Evolutionary conservation across 2,888 invertebrate genomes (phyloP), one percentile per base, ranked within the genome.

Genomic region (Pherbina coryleti): DNA sequence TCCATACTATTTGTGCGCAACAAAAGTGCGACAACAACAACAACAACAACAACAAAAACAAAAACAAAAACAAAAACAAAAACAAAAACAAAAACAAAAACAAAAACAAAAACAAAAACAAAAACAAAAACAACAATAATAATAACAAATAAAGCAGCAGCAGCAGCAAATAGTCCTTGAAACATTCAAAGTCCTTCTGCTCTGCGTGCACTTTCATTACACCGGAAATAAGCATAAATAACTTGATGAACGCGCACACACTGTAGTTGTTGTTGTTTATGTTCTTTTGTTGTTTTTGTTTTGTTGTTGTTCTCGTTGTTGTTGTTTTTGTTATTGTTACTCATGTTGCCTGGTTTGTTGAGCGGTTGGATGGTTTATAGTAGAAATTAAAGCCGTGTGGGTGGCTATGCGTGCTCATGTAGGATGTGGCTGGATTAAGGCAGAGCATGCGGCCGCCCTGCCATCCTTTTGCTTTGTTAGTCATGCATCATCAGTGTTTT

Each of bases 211-310:
- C 64, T 25, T 31, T 25, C 34, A 64, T 67, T 22, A 37, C 51
- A 69, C 69, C 69, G 51, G 69, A 25, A 69, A 51, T 69, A 69
- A 49, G 28, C 69, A 69, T 69, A 49, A 69, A 51, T 49, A 51
- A 69, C 14, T 37, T 51, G 49, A 69, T 69, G 69, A 28, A 49
- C 28, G 49, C 14, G 14, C 4, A n/a, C 19, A 51, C 22, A 51
- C 5, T 3, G 14, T 14, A 17, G 49, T n/a, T 34, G 11, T 28
- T 11, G 34, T 19, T 28, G 64, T 64, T n/a, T n/a, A n/a, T n/a
- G n/a, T n/a, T n/a, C n/a, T n/a, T n/a, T n/a, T n/a, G n/a, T n/a
- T n/a, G n/a, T n/a, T n/a, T n/a, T n/a, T n/a, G n/a, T n/a, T n/a
- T n/a, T n/a, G n/a, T n/a, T n/a, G n/a, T n/a, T n/a, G n/a, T n/a